These are phyloP conservation scores for Hipparchia semele DNA, from an alignment of 2,888 invertebrate genomes.

Conservation along the genomic window DNA sequence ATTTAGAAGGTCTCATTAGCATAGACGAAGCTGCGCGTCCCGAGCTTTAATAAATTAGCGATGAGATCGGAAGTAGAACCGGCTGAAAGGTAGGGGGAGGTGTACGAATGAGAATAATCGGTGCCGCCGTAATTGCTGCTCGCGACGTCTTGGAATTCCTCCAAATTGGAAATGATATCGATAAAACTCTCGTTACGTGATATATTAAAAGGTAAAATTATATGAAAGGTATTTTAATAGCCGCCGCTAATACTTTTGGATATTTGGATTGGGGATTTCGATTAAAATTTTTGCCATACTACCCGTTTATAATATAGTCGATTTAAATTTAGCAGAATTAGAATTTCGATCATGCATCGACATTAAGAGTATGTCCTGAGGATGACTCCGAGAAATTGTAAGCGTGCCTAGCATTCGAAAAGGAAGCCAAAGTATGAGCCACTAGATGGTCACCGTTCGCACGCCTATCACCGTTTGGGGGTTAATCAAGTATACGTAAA, in stretches of 20 bases:
- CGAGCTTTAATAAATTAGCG: constrained; percentile 52
- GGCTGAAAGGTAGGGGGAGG: constrained; percentile 33
- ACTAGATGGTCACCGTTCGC: too few species aligned
- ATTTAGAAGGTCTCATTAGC: constrained; percentile 50
- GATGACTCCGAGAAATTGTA: too few species aligned
- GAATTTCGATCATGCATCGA: not conserved
- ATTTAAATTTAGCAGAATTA: not conserved
- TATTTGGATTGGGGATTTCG: constrained; percentile 11
- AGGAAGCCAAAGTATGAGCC: too few species aligned
- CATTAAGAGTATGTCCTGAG: too few species aligned
- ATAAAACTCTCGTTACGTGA: constrained; percentile 47
- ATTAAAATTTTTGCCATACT: constrained; percentile 16
- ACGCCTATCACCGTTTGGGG: too few species aligned
- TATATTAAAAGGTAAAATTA: constrained; percentile 40
- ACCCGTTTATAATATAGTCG: not conserved
- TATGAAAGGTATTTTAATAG: constrained; percentile 39
- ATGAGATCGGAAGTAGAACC: constrained; percentile 35
- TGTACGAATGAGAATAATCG: constrained; percentile 50
- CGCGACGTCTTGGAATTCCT: constrained; percentile 57
- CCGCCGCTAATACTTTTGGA: constrained; percentile 19
- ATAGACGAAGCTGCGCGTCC: constrained; percentile 44
- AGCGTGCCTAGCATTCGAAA: too few species aligned
- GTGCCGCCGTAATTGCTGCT: constrained; percentile 55
- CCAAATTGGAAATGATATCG: constrained; percentile 60
- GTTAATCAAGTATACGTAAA: too few species aligned